Conservation (phyloP, 1,140 invertebrate species). For the Atta colombica region DNA sequence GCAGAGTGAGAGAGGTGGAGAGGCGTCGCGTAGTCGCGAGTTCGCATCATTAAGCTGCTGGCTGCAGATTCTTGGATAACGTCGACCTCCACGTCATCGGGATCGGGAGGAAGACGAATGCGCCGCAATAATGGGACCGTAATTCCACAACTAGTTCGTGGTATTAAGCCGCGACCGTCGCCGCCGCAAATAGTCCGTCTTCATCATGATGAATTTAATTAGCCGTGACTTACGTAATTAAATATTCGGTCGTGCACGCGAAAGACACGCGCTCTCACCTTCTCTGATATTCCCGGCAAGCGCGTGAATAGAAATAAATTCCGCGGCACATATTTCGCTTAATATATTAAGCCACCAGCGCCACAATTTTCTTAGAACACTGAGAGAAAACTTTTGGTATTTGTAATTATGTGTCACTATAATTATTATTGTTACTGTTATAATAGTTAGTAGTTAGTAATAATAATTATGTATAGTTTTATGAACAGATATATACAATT, state of each 20-base stretch:
- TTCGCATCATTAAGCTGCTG: constrained; percentile 12
- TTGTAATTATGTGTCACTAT: too few relatives aligned
- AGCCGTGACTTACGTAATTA: constrained; percentile 42
- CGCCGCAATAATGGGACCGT: constrained; percentile 25
- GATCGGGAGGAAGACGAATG: constrained; percentile 15
- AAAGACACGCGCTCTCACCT: background rate
- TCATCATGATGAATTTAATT: constrained; percentile 42
- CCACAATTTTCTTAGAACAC: too few relatives aligned
- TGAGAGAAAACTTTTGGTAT: too few relatives aligned
- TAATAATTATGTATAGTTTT: too few relatives aligned
- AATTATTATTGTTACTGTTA: too few relatives aligned
- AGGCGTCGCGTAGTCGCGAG: background rate
- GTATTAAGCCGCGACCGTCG: background rate
- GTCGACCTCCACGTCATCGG: constrained; percentile 39
- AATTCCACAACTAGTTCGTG: constrained; percentile 12
- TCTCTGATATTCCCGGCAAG: background rate
- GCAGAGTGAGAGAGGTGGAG: background rate
- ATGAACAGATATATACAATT: too few relatives aligned
- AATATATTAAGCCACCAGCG: too few relatives aligned
- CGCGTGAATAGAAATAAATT: constrained; percentile 24
- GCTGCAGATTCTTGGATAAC: constrained; percentile 27
- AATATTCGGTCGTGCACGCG: constrained; percentile 17
- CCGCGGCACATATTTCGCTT: background rate
- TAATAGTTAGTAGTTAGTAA: too few relatives aligned
- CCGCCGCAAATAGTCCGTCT: constrained; percentile 5